Evolutionary conservation across 1,140 invertebrate genomes (phyloP).

Genomic region (Neodiprion pinetum): DNA sequence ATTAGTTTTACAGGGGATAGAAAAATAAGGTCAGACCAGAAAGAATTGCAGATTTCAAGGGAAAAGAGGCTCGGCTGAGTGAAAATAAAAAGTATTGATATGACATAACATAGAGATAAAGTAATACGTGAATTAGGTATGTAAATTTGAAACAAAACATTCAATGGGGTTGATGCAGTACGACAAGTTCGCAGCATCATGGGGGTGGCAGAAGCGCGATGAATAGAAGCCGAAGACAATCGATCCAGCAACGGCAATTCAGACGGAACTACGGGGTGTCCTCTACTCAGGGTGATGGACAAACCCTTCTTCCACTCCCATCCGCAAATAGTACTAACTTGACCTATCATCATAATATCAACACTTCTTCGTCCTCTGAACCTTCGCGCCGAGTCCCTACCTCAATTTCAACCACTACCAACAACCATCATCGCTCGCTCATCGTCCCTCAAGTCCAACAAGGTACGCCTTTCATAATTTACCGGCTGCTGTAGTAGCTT

Average conservation of each 20-base stretch:
- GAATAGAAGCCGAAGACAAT: constrained; percentile 45
- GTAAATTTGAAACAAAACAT: constrained; percentile 23
- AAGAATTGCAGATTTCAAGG: neutral
- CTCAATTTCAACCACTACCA: constrained; percentile 49
- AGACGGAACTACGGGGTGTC: constrained; percentile 56
- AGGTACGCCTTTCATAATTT: constrained; percentile 38
- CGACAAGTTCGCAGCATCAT: constrained; percentile 44
- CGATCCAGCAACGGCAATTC: constrained; percentile 53
- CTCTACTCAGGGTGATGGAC: constrained; percentile 52
- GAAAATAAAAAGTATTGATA: neutral
- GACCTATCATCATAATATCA: constrained; percentile 45
- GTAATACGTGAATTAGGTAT: constrained; percentile 14
- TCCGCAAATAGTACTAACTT: constrained; percentile 11
- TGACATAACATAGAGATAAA: constrained; percentile 17
- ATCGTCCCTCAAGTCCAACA: constrained; percentile 44
- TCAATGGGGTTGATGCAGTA: constrained; percentile 52
- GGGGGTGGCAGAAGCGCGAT: constrained; percentile 41
- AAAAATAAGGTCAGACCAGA: neutral
- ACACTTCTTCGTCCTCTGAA: constrained; percentile 49
- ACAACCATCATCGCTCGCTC: constrained; percentile 48
- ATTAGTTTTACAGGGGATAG: too few relatives aligned
- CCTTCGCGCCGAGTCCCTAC: constrained; percentile 48
- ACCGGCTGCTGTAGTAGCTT: neutral
- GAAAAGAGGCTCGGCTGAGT: constrained; percentile 4
- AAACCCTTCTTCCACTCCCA: constrained; percentile 50